phyloP scores from a whole-genome alignment of 2,797 vertebrate species.

The Eulemur albifrons region DNA sequence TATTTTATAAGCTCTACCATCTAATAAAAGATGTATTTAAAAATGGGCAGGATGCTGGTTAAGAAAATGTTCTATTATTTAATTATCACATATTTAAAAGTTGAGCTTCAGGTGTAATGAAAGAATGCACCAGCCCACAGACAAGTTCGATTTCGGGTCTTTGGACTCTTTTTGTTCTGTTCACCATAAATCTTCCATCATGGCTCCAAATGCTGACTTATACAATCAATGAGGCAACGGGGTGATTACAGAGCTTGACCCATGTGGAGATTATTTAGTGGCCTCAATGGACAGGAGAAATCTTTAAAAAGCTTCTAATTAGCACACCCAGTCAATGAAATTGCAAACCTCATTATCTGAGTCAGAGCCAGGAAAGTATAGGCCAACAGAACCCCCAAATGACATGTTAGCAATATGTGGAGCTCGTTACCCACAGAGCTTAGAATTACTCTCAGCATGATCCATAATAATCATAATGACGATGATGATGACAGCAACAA shows the following conservation, averaged over 20 bases:
- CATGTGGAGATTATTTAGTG: conserved; percentile 72
- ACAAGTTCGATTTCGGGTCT: not conserved
- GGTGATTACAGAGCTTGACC: conserved; percentile 59
- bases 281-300: conserved; percentile 59
- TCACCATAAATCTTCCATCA: conserved; percentile 48
- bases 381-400: conserved; percentile 57
- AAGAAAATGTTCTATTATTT: conserved; percentile 68
- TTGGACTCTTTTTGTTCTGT: not conserved
- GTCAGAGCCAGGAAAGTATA: conserved; percentile 38
- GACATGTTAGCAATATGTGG: conserved; percentile 61
- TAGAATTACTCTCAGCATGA: conserved; percentile 32
- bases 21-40: conserved; percentile 78
- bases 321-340: conserved; percentile 71
- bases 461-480: not conserved
- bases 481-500: not conserved
- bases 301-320: conserved; percentile 76
- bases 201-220: conserved; percentile 56
- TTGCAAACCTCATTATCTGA: conserved; percentile 74
- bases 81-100: conserved; percentile 73
- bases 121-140: conserved; percentile 9
- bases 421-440: conserved; percentile 63
- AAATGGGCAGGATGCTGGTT: conserved; percentile 67
- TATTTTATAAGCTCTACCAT: conserved; percentile 80
- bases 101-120: not conserved
- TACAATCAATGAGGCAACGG: conserved; percentile 35